A percentile compares a stretch with the other conserved stretches of the same genome.
Evolutionary conservation across 1,140 invertebrate genomes (phyloP).

Genomic region (Trichogramma pretiosum): DNA sequence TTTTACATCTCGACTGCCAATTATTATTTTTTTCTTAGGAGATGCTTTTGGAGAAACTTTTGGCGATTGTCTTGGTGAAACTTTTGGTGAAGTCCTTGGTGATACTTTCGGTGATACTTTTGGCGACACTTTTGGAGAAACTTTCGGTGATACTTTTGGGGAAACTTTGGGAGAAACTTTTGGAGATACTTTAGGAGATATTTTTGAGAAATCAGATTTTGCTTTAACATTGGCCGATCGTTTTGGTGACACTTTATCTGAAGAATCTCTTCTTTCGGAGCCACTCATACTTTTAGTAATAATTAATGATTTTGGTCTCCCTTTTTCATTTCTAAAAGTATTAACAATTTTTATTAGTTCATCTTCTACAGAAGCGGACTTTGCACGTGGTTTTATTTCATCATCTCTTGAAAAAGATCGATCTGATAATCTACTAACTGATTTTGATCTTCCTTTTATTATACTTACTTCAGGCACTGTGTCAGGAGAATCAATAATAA

Average conservation of each 20-base stretch:
- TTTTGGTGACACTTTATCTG: conserved; percentile 39
- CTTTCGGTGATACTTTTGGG: conserved; percentile 19
- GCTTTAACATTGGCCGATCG: conserved; percentile 24
- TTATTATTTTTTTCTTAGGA: conserved; percentile 14
- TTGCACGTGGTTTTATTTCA: conserved; percentile 27
- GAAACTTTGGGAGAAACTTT: conserved; percentile 25
- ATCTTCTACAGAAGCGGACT: conserved; percentile 42
- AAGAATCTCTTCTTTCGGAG: conserved; percentile 37
- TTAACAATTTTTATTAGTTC: conserved; percentile 33
- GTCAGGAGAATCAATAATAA: conserved; percentile 43
- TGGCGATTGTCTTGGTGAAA: conserved; percentile 21
- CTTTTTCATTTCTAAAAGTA: conserved; percentile 29
- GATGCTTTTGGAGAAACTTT: conserved; percentile 16
- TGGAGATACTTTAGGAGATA: conserved; percentile 18
- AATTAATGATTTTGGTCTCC: conserved; percentile 37
- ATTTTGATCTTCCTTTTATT: conserved; percentile 42
- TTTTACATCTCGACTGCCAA: neutral
- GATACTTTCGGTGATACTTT: conserved; percentile 22
- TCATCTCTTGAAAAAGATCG: conserved; percentile 35
- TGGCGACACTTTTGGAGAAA: conserved; percentile 16
- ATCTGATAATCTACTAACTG: conserved; percentile 34
- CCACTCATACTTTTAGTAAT: conserved; percentile 42
- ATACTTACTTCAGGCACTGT: conserved; percentile 39
- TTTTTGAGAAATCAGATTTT: conserved; percentile 25
- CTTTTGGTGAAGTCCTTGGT: conserved; percentile 27